These are phyloP conservation scores for Cosmorhoe ocellata DNA, from an alignment of 2,888 invertebrate genomes.

Conservation along the genomic window DNA sequence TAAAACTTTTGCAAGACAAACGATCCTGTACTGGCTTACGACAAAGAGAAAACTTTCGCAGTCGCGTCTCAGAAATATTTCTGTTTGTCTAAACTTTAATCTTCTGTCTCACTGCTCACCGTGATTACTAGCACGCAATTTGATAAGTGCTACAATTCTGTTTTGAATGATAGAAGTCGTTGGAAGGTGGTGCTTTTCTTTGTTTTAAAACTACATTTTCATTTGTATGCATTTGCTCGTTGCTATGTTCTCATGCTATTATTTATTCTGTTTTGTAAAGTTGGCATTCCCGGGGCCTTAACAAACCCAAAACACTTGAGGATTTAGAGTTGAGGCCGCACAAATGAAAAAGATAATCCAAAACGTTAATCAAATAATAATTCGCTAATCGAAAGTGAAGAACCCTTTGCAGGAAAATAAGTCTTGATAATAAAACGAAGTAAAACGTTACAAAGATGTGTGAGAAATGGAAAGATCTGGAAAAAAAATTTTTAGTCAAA, in stretches of 20 bases:
- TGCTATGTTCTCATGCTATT: too few species aligned
- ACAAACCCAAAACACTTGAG: too few species aligned
- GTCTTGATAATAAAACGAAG: conserved; percentile 39
- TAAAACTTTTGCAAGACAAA: conserved; percentile 67
- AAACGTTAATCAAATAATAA: conserved; percentile 53
- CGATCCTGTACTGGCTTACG: conserved; percentile 68
- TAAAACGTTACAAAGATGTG: conserved; percentile 27
- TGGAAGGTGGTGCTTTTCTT: neutral
- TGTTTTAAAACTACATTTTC: too few species aligned
- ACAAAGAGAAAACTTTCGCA: conserved; percentile 72
- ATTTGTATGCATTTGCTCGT: too few species aligned
- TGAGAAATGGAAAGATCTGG: conserved; percentile 17
- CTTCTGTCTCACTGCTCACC: conserved; percentile 38
- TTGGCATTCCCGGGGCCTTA: too few species aligned
- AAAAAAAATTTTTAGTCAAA: too few species aligned
- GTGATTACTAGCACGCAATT: conserved; percentile 33
- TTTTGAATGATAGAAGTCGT: conserved; percentile 1
- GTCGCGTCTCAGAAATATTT: conserved; percentile 68
- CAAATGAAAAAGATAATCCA: too few species aligned
- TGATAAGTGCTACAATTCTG: conserved; percentile 24
- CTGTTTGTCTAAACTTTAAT: conserved; percentile 58
- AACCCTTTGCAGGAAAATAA: conserved; percentile 42
- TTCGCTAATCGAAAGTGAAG: conserved; percentile 47
- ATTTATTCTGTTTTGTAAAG: too few species aligned
- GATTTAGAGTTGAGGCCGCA: too few species aligned